phyloP scores from a whole-genome alignment of 2,797 vertebrate species.

The Amblyopsis hoosieri region DNA sequence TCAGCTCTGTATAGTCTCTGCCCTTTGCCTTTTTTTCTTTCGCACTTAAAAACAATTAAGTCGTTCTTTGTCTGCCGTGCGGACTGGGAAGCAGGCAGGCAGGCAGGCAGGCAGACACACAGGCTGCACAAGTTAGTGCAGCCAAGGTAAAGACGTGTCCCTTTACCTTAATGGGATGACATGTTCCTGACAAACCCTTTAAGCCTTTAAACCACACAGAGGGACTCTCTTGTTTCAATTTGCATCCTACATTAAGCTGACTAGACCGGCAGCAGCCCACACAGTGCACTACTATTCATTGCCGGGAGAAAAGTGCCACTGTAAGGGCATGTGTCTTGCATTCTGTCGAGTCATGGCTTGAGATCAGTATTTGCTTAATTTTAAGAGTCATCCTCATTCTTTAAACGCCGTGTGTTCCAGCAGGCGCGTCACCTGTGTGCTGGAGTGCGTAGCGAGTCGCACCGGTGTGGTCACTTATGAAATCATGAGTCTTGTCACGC shows the following conservation, averaged over 20 bases:
- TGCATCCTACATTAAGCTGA: conserved; percentile 8
- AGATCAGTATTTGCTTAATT: too few species aligned
- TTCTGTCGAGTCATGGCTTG: too few species aligned
- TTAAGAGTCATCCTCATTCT: too few species aligned
- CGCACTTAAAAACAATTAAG: conserved; percentile 62
- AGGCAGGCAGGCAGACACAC: conserved; percentile 38
- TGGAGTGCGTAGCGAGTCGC: too few species aligned
- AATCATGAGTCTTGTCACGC: too few species aligned
- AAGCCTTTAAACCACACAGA: conserved; percentile 16
- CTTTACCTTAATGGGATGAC: conserved; percentile 27
- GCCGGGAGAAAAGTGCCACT: background rate
- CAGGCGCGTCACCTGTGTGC: too few species aligned
- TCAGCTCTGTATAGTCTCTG: conserved; percentile 63
- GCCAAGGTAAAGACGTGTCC: conserved; percentile 40
- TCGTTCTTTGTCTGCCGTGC: conserved; percentile 59
- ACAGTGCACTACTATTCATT: conserved; percentile 24
- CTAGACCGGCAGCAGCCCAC: conserved; percentile 24
- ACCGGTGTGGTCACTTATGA: too few species aligned
- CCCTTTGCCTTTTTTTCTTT: conserved; percentile 41
- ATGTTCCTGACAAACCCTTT: conserved; percentile 15
- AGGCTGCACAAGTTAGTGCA: conserved; percentile 42
- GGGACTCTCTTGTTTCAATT: conserved; percentile 6
- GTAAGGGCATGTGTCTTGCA: too few species aligned
- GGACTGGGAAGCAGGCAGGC: conserved; percentile 30
- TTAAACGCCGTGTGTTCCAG: too few species aligned